phyloP scores from a whole-genome alignment of 2,113 vertebrate species.

The Phrynosoma platyrhinos region DNA sequence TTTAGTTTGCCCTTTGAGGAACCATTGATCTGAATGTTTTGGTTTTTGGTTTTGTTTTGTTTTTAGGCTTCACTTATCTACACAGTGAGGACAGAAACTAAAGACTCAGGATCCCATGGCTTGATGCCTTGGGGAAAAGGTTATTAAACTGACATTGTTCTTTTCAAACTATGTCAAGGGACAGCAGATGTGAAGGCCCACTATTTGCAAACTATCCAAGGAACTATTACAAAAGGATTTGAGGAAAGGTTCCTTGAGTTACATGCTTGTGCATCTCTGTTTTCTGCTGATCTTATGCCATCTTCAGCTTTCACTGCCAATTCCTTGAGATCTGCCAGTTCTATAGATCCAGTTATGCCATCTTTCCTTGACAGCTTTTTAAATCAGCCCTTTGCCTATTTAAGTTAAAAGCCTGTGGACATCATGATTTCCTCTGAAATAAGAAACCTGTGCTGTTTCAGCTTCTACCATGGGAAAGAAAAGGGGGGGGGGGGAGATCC shows the following conservation, averaged over 20 bases:
- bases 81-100: neutral
- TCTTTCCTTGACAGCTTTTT: neutral
- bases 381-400: constrained; percentile 19
- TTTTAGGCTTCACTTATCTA: neutral
- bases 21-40: neutral
- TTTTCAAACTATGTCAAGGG: neutral
- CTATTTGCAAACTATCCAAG: constrained; percentile 13
- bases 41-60: neutral
- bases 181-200: neutral
- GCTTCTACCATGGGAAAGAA: neutral
- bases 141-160: neutral
- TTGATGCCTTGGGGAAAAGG: constrained; percentile 5
- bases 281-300: neutral
- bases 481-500: neutral
- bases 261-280: neutral
- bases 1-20: neutral
- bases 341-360: constrained; percentile 43
- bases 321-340: constrained; percentile 47
- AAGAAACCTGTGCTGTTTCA: constrained; percentile 14
- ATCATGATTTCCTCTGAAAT: constrained; percentile 36
- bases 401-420: constrained; percentile 42
- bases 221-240: constrained; percentile 17
- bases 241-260: neutral
- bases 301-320: neutral
- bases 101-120: neutral